phyloP scores from a whole-genome alignment of 2,888 invertebrate genomes.

The Cephus sareptanus region DNA sequence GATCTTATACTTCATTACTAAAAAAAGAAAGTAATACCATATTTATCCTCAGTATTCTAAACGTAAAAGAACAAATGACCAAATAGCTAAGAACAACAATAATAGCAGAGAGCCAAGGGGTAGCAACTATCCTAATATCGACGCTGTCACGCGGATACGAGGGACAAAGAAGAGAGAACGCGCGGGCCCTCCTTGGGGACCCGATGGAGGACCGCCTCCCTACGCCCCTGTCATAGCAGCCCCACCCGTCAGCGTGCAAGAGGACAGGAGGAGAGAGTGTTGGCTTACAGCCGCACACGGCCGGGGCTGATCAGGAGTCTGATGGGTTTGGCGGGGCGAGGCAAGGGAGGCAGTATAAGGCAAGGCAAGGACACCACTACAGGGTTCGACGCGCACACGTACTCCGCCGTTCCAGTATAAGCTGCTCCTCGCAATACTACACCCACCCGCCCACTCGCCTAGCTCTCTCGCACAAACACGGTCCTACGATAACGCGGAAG shows the following conservation, averaged over 20 bases:
- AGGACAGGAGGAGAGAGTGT: slow-evolving; percentile 64
- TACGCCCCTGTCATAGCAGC: slow-evolving; percentile 62
- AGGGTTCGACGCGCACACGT: slow-evolving; percentile 26
- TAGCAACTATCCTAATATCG: not conserved
- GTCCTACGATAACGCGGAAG: slow-evolving; percentile 35
- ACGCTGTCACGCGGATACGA: not conserved
- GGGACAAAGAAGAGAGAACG: slow-evolving; percentile 35
- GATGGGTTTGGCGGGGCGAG: slow-evolving; percentile 8
- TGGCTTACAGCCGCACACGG: not conserved
- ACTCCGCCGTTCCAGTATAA: slow-evolving; percentile 21
- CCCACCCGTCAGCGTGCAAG: slow-evolving; percentile 68
- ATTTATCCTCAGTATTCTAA: not conserved
- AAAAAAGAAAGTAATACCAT: not conserved
- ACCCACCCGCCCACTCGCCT: slow-evolving; percentile 10
- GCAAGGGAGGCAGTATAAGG: slow-evolving; percentile 15
- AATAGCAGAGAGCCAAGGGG: not conserved
- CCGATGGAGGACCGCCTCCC: slow-evolving; percentile 54
- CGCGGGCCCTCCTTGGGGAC: slow-evolving; percentile 48
- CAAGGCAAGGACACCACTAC: slow-evolving; percentile 8
- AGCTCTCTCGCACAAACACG: not conserved
- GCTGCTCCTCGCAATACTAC: not conserved
- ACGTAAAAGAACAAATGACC: not conserved
- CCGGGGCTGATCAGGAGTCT: not conserved
- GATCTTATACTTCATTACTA: not conserved
- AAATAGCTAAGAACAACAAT: not conserved